A percentile compares a stretch with the other conserved stretches of the same genome.
Conservation (phyloP, 2,113 vertebrate genomes). For the Marmota monax region DNA sequence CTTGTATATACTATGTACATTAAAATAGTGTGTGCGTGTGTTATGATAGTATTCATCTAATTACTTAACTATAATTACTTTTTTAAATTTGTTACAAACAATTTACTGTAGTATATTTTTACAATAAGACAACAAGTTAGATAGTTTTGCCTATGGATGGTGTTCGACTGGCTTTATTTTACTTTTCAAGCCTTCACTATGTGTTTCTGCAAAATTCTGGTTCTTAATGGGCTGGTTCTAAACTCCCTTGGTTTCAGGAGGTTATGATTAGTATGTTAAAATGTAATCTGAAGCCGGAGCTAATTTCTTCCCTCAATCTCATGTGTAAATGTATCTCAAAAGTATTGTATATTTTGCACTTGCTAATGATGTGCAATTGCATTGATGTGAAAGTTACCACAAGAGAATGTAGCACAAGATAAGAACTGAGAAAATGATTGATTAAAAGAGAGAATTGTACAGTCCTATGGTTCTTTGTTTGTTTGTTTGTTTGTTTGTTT, state of each 20-base stretch:
- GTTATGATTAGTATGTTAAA: constrained; percentile 66
- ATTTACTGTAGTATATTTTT: constrained; percentile 38
- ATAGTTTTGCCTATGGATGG: constrained; percentile 14
- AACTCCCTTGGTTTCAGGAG: constrained; percentile 20
- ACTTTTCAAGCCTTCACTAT: neutral
- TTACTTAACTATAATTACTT: constrained; percentile 64
- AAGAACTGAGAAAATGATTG: neutral
- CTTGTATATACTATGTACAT: constrained; percentile 35
- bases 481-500: neutral
- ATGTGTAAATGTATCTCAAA: neutral
- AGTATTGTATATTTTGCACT: neutral
- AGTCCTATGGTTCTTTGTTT: neutral
- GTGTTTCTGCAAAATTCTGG: neutral
- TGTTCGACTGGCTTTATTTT: constrained; percentile 3
- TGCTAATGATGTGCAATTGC: constrained; percentile 30
- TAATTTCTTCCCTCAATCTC: constrained; percentile 49
- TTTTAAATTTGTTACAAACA: constrained; percentile 21
- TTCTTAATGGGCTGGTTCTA: neutral
- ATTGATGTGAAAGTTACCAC: neutral
- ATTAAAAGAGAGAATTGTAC: neutral
- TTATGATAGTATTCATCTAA: constrained; percentile 30
- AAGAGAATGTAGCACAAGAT: neutral
- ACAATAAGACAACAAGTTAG: constrained; percentile 29
- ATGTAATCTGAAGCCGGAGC: constrained; percentile 31
- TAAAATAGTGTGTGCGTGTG: neutral